Evolutionary conservation across 2,797 vertebrate genomes (phyloP).

Genomic region (Peromyscus aztecus): DNA sequence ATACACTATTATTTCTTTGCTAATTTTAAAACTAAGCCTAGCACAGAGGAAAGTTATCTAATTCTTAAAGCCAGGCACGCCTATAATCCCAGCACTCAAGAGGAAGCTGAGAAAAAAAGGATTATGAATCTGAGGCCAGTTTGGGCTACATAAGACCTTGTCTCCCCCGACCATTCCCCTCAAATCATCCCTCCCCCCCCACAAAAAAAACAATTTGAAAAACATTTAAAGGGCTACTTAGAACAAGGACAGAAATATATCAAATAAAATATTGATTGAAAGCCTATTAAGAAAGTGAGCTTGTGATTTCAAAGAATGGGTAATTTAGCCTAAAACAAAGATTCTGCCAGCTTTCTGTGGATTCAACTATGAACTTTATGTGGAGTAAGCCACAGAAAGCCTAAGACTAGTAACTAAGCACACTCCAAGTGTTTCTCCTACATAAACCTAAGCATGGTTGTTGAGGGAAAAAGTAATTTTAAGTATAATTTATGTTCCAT

Average conservation of each 20-base stretch:
- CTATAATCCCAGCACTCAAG: not conserved
- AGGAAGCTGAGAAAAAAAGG: not conserved
- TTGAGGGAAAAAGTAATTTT: not conserved
- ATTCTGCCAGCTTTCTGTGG: slow-evolving; percentile 49
- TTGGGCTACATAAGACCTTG: not conserved
- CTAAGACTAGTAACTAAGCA: slow-evolving; percentile 60
- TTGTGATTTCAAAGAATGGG: slow-evolving; percentile 56
- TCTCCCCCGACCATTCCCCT: too few species aligned
- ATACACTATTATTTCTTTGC: not conserved
- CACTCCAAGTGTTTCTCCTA: slow-evolving; percentile 60
- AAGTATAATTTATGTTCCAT: slow-evolving; percentile 38
- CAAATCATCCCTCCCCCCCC: fast-evolving
- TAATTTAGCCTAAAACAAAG: slow-evolving; percentile 12
- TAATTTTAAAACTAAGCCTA: slow-evolving; percentile 36
- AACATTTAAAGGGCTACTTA: slow-evolving; percentile 26
- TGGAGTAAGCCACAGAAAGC: slow-evolving; percentile 52
- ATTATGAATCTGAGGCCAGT: not conserved
- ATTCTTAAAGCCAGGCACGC: not conserved
- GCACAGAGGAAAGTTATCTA: slow-evolving; percentile 8
- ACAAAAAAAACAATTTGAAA: too few species aligned
- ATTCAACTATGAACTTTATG: slow-evolving; percentile 43
- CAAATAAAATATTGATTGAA: slow-evolving; percentile 56
- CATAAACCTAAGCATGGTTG: slow-evolving; percentile 1
- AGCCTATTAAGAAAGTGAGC: slow-evolving; percentile 45
- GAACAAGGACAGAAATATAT: slow-evolving; percentile 61